A percentile compares a stretch with the other conserved stretches of the same genome.
Evolutionary conservation across 2,888 invertebrate species (phyloP).

Genomic region (Conistra vaccinii): DNA sequence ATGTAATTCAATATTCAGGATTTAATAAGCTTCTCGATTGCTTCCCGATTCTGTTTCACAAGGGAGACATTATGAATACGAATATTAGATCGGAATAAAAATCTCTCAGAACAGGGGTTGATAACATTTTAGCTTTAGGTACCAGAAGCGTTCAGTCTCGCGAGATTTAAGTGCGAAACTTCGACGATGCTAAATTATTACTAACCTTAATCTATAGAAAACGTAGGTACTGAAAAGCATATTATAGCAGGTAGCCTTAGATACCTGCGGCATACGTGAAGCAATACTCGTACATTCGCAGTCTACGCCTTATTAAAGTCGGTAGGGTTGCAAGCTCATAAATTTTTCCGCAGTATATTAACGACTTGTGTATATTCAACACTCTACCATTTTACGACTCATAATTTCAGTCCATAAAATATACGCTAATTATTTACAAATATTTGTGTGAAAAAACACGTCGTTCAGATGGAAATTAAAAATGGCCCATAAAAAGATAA

Average conservation of each 20-base stretch:
- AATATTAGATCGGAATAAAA: constrained; percentile 40
- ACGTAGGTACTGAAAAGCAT: constrained; percentile 12
- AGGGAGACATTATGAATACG: constrained; percentile 43
- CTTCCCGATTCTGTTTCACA: constrained; percentile 31
- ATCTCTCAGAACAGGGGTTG: constrained; percentile 23
- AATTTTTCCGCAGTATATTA: constrained; percentile 44
- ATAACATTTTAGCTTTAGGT: constrained; percentile 33
- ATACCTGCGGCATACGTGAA: constrained; percentile 1
- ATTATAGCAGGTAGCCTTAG: constrained; percentile 7
- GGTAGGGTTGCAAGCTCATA: too few species aligned
- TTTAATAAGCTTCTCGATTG: constrained; percentile 38
- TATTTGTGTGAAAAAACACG: background rate
- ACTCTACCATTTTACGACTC: constrained; percentile 47
- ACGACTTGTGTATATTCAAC: constrained; percentile 42
- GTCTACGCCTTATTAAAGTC: too few species aligned
- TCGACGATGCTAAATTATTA: constrained; percentile 43
- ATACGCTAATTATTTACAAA: constrained; percentile 42
- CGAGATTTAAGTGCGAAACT: constrained; percentile 29
- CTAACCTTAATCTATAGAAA: constrained; percentile 13
- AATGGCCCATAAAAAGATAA: constrained; percentile 25
- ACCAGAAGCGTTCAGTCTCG: constrained; percentile 26
- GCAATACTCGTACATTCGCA: constrained; percentile 21
- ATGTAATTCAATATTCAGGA: constrained; percentile 23
- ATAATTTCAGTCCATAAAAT: constrained; percentile 41
- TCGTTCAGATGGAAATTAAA: constrained; percentile 4